phyloP scores from a whole-genome alignment of 2,113 vertebrate genomes.

The Trematomus loennbergii region DNA sequence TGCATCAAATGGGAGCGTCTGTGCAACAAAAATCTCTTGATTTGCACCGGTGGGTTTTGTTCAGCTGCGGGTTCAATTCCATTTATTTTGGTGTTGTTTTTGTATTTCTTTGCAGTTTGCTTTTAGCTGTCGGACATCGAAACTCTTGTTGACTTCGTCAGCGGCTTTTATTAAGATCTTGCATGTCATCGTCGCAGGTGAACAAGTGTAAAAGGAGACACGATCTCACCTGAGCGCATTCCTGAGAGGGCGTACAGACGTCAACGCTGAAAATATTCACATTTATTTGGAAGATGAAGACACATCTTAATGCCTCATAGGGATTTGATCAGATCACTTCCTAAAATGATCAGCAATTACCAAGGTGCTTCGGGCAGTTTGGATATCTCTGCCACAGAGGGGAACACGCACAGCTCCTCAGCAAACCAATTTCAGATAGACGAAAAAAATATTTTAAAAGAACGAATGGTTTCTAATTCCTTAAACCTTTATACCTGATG shows the following conservation, averaged over 20 bases:
- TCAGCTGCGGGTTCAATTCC: background rate
- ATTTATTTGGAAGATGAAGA: background rate
- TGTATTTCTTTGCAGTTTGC: background rate
- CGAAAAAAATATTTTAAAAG: background rate
- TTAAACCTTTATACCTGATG: background rate
- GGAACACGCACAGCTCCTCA: background rate
- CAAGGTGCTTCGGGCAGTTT: background rate
- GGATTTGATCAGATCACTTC: background rate
- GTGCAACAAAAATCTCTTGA: background rate
- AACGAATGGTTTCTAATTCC: constrained; percentile 20
- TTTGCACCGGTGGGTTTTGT: background rate
- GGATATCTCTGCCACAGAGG: background rate
- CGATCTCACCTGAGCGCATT: constrained; percentile 53
- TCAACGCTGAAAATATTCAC: background rate
- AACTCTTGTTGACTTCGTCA: constrained; percentile 15
- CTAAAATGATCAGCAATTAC: constrained; percentile 4
- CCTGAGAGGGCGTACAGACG: constrained; percentile 1
- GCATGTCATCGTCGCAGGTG: constrained; percentile 37
- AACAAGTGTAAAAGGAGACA: constrained; percentile 15
- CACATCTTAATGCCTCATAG: no score
- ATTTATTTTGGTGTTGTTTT: background rate
- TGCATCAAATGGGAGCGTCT: background rate
- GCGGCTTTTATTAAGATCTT: constrained; percentile 4
- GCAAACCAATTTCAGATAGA: background rate
- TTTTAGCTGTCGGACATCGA: background rate